Evolutionary conservation across 2,888 invertebrate genomes (phyloP), one percentile per base, ranked within the genome.

Genomic region (Erebia palarica): DNA sequence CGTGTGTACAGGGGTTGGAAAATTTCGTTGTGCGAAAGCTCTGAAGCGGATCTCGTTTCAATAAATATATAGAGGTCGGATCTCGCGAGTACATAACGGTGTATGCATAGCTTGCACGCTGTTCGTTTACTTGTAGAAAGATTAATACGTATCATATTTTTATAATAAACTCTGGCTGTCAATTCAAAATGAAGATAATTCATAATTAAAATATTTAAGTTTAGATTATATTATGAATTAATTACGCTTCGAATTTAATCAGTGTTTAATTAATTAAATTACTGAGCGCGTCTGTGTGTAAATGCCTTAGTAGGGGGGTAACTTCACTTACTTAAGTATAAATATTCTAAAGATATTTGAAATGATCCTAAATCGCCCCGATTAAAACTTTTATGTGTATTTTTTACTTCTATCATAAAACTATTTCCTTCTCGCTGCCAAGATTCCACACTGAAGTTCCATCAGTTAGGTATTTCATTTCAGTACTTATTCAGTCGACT

Each of bases 1-100:
- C 74, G 77, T 73, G 82, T 82, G 81, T 80, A 81, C 83, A 86
- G 82, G 89, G 89, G 87, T 84, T 86, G 85, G 73, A 65, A 73
- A 69, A 75, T 76, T 79, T 73, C 72, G 18, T 73, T 65, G 66
- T 61, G 69, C 65, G 64, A 66, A 71, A 72, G 67, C 65, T 75
- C 82, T 80, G 78, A 71, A 73, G 69, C 81, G 81, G 70, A 72
- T 74, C 70, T 70, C 60, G 44, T 65, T 64, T 42, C 63, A 21
- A 10, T 60, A 65, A 7, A 27, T 53, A 60, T 49, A 58, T 58
- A 59, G 47, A 64, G 64, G 16, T 21, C 7, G 11, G n/a, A 18
- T 18, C 14, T 18, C 47, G 67, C 59, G 59, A 27, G 59, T 49
- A 49, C 36, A 42, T 53, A 53, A 55, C 65, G 18, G 36, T 21